Base-by-base conservation (phyloP, 2,113 vertebrate species). In the Petaurus breviceps region DNA sequence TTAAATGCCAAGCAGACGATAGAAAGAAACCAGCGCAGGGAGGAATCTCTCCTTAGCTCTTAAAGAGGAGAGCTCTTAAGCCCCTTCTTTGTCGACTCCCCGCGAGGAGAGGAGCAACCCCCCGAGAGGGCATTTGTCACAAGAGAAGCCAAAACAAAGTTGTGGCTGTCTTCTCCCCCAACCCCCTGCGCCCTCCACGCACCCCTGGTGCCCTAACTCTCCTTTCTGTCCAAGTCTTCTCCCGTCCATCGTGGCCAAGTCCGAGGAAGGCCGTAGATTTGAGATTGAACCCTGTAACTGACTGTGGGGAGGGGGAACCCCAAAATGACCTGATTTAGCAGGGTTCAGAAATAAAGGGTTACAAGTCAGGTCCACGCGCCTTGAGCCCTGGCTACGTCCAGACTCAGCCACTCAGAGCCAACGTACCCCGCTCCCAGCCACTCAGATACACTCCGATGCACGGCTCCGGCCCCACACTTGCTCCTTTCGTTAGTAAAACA, bases 1-100 rank as follows among this genome's bases (percentile, higher is more conserved):
- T 99, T 99, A 99, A 99, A 99, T 98, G 99, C 99, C 99, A 99
- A 99, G 98, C 99, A 98, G 99, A 99, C 99, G 99, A 99, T 98
- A 98, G 99, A 98, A 98, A 98, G 98, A 99, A 99, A 99, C 99
- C 98, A 97, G 98, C 98, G 98, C 98, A 98, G 98, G 98, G 98
- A 98, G 98, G 99, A 98, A 98, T 98, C 98, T 99, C 99, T 98
- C 98, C 99, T 99, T 99, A 98, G 98, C 97, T 98, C 98, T 99
- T 98, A 98, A 98, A 99, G 98, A 99, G 97, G 97, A 98, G 98
- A 98, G 98, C 97, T 97, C 98, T 98, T 99, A 99, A 98, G 98
- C 98, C 98, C 98, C 98, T 98, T 97, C 98, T 98, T 98, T 96
- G 93, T 98, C 92, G 97, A 99, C 98, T 98, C 98, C 98, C 98